phyloP scores from a whole-genome alignment of 2,888 invertebrate genomes.

The Leucophenga maculata region DNA sequence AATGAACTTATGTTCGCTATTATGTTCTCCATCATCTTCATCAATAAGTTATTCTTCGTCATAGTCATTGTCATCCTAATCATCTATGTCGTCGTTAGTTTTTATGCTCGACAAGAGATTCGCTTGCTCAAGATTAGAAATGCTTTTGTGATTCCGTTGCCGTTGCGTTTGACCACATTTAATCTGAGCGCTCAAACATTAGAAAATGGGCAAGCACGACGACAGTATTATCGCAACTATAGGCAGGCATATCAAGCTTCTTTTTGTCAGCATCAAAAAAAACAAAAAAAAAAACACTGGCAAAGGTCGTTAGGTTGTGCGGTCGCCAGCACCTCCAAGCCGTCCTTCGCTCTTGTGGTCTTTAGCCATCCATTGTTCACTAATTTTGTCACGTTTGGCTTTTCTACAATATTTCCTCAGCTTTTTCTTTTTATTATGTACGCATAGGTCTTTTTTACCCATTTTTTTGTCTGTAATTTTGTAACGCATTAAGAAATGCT shows the following conservation, averaged over 20 bases:
- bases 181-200: conserved; percentile 40
- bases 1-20: conserved; percentile 18
- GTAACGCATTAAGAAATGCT: not conserved
- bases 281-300: not conserved
- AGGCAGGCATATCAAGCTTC: no score
- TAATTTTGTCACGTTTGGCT: conserved; percentile 67
- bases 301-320: conserved; percentile 58
- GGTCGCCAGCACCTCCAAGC: conserved; percentile 14
- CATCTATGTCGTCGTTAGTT: conserved; percentile 1
- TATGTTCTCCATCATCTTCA: conserved; percentile 17
- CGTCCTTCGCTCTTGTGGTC: conserved; percentile 38
- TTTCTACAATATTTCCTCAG: conserved; percentile 34
- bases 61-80: not conserved
- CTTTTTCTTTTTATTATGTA: not conserved
- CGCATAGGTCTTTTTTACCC: conserved; percentile 19
- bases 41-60: conserved; percentile 16
- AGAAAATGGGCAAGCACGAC: not conserved
- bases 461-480: conserved; percentile 10
- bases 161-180: conserved; percentile 57
- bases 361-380: conserved; percentile 55
- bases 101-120: not conserved
- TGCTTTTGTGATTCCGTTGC: conserved; percentile 26
- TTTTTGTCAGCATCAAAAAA: no score
- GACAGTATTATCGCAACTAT: not conserved
- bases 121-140: conserved; percentile 39